phyloP scores from a whole-genome alignment of 2,888 invertebrate species.

The Aradus depressus region DNA sequence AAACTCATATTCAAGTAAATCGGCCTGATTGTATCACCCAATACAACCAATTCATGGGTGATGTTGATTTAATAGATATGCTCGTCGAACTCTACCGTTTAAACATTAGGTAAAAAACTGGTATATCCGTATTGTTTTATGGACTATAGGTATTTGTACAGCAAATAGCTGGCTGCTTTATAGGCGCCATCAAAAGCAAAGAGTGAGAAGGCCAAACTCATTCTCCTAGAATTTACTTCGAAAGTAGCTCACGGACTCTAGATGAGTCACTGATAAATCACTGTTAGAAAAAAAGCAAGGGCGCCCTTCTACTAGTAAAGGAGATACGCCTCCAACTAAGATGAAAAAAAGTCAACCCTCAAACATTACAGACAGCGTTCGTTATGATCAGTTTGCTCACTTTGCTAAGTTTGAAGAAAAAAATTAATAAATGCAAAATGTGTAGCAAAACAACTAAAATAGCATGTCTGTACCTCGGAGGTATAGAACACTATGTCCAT shows the following conservation, averaged over 20 bases:
- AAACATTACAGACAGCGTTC: no score
- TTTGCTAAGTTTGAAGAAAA: no score
- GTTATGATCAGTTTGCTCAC: no score
- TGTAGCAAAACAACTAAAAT: no score
- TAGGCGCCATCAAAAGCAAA: slow-evolving; percentile 16
- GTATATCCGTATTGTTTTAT: slow-evolving; percentile 31
- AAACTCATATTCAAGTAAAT: slow-evolving; percentile 25
- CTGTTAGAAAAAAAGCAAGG: no score
- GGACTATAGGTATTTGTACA: slow-evolving; percentile 26
- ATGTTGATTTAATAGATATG: slow-evolving; percentile 33
- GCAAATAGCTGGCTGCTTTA: slow-evolving; percentile 28
- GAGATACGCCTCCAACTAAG: no score
- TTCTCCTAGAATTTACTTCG: not conserved
- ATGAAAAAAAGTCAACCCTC: no score
- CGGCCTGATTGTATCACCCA: slow-evolving; percentile 29
- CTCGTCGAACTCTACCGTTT: slow-evolving; percentile 33
- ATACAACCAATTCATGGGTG: slow-evolving; percentile 33
- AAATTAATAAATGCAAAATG: no score
- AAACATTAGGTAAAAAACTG: slow-evolving; percentile 29
- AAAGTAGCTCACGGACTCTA: slow-evolving; percentile 1
- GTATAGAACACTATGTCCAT: no score
- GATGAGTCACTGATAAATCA: no score
- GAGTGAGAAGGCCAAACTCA: slow-evolving; percentile 1
- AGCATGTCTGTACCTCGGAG: no score
- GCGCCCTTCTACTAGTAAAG: no score